Evolutionary conservation across 2,888 invertebrate species (phyloP).

Genomic region (Drosophila longiperda): DNA sequence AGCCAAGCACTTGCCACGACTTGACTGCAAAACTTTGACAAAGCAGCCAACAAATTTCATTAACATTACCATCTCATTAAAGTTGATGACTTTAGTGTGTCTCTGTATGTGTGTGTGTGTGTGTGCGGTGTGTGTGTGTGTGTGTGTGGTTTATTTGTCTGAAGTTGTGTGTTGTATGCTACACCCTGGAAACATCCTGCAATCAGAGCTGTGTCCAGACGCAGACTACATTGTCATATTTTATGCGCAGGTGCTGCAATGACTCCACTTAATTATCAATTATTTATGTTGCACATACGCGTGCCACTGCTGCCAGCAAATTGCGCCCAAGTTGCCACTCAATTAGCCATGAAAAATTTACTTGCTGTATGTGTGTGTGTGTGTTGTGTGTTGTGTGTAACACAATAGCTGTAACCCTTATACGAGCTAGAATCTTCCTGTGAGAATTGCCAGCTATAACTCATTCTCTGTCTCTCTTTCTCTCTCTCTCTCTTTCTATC

Average conservation of each 20-base stretch:
- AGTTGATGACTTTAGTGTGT: constrained; percentile 62
- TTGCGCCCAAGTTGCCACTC: constrained; percentile 77
- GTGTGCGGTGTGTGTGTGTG: background rate
- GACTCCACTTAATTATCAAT: constrained; percentile 67
- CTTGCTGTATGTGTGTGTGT: constrained; percentile 43
- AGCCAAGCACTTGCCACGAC: constrained; percentile 15
- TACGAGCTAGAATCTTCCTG: background rate
- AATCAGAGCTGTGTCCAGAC: constrained; percentile 23
- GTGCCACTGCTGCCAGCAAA: constrained; percentile 45
- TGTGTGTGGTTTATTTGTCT: constrained; percentile 12
- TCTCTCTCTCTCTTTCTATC: background rate
- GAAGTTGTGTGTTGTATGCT: constrained; percentile 14
- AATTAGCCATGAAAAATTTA: constrained; percentile 76
- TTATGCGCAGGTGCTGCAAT: constrained; percentile 44
- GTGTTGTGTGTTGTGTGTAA: background rate
- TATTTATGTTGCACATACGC: constrained; percentile 59
- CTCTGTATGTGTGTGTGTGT: constrained; percentile 16
- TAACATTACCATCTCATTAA: constrained; percentile 79
- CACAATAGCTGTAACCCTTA: background rate
- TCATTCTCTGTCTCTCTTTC: background rate
- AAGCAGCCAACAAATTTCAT: constrained; percentile 73
- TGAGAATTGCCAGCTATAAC: background rate
- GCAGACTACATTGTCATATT: constrained; percentile 16
- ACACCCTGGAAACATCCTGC: constrained; percentile 4
- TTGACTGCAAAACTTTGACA: constrained; percentile 56